Conservation (phyloP, 2,113 vertebrate species). For the Mastomys natalensis region DNA sequence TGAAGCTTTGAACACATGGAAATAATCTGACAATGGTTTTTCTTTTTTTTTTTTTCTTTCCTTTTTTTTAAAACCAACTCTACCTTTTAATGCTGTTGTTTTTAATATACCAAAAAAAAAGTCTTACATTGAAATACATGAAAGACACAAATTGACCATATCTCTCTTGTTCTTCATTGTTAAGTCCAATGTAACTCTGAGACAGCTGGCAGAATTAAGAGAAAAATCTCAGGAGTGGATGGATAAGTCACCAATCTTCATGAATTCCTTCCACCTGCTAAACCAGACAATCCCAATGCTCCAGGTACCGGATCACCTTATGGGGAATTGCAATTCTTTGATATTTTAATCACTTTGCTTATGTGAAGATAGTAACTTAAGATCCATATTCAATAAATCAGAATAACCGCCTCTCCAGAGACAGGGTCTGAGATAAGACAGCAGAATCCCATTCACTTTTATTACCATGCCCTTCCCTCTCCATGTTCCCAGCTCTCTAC, state of each 20-base stretch:
- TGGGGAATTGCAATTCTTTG: background rate
- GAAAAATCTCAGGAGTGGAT: constrained; percentile 93
- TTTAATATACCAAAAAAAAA: background rate
- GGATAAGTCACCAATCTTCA: constrained; percentile 88
- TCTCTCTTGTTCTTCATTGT: constrained; percentile 71
- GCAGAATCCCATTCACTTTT: background rate
- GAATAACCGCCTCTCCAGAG: constrained; percentile 19
- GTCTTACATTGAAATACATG: background rate
- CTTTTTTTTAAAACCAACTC: background rate
- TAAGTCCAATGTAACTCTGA: constrained; percentile 93
- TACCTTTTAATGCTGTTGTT: constrained; percentile 3
- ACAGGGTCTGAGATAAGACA: background rate
- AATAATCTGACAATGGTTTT: background rate
- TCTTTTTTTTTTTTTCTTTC: background rate
- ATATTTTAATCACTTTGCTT: constrained; percentile 35
- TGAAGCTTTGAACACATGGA: background rate
- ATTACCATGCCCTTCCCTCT: background rate
- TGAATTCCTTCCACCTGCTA: constrained; percentile 89
- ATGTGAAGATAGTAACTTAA: background rate
- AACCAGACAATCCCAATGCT: constrained; percentile 92
- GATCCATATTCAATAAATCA: constrained; percentile 32
- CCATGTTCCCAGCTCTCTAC: background rate
- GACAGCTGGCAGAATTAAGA: constrained; percentile 91
- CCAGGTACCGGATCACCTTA: constrained; percentile 87
- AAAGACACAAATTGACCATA: constrained; percentile 27